phyloP scores from a whole-genome alignment of 2,797 vertebrate species.

The Capromys pilorides region DNA sequence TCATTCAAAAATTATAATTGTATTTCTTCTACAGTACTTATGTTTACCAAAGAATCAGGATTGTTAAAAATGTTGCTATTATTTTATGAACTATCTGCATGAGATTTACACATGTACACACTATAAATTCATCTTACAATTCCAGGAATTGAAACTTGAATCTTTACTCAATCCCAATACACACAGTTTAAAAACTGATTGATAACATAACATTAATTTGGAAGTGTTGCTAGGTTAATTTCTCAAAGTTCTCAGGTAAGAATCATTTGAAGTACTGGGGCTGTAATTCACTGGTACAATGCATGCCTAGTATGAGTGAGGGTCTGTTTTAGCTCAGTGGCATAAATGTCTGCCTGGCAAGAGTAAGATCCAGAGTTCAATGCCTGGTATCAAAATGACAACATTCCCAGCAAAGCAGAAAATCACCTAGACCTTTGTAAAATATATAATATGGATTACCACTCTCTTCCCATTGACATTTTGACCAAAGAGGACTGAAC shows the following conservation, averaged over 20 bases:
- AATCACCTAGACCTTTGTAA: neutral
- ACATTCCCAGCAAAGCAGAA: neutral
- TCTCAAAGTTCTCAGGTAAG: slow-evolving; percentile 13
- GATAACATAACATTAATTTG: neutral
- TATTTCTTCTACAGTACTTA: slow-evolving; percentile 47
- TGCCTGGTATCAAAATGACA: too few species aligned
- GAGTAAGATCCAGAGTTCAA: too few species aligned
- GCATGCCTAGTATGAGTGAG: neutral
- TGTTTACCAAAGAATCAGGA: slow-evolving; percentile 48
- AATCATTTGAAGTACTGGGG: neutral
- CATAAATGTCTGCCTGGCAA: too few species aligned
- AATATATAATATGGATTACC: neutral
- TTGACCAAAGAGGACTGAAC: neutral
- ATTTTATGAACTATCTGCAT: neutral
- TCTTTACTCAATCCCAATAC: neutral
- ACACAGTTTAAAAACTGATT: neutral
- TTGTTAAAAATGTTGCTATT: neutral
- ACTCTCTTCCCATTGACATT: neutral
- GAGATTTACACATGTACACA: slow-evolving; percentile 26
- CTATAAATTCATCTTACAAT: slow-evolving; percentile 33
- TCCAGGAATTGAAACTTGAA: slow-evolving; percentile 29
- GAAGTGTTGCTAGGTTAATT: neutral
- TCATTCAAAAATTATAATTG: neutral
- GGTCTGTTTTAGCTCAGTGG: neutral
- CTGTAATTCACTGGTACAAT: neutral